A percentile compares a stretch with the other conserved stretches of the same genome.
Evolutionary conservation across 2,113 vertebrate genomes (phyloP).

Genomic region (Tachuris rubrigastra): DNA sequence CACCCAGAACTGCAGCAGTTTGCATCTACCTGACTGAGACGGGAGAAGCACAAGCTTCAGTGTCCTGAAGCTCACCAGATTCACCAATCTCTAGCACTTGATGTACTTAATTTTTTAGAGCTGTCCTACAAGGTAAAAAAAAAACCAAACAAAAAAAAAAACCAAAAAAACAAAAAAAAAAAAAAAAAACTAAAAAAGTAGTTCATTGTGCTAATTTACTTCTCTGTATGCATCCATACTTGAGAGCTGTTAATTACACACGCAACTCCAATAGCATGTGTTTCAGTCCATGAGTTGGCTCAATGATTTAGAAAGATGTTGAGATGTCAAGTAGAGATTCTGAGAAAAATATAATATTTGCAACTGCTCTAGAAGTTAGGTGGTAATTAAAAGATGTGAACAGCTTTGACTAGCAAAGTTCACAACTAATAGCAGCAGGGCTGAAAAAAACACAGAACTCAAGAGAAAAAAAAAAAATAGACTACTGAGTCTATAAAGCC

Average conservation of each 20-base stretch:
- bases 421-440: neutral
- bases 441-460: neutral
- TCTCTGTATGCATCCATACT: neutral
- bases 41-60: neutral
- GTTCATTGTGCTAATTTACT: neutral
- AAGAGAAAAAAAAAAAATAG: neutral
- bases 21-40: neutral
- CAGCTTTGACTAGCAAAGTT: neutral
- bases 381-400: neutral
- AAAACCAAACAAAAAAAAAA: neutral
- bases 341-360: neutral
- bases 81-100: neutral
- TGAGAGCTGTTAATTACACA: neutral
- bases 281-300: neutral
- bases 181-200: neutral
- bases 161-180: neutral
- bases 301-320: neutral
- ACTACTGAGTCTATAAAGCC: neutral
- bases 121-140: neutral
- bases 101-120: neutral
- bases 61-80: neutral
- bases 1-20: neutral
- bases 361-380: neutral
- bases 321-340: neutral
- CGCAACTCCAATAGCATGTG: fast-evolving